phyloP scores from a whole-genome alignment of 2,113 vertebrate genomes.

The Phyllostomus discolor region DNA sequence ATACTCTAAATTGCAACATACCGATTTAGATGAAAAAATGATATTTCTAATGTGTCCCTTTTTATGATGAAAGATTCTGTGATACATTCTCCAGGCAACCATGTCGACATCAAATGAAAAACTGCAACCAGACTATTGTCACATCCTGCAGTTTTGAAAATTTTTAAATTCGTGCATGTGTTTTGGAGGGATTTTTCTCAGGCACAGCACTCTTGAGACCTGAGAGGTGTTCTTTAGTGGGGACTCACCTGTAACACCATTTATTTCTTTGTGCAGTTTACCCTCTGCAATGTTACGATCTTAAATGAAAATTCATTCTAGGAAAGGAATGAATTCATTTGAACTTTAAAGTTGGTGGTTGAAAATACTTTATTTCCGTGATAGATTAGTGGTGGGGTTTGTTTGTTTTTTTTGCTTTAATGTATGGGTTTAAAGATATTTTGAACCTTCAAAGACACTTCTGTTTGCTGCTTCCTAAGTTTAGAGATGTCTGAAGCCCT shows the following conservation, averaged over 20 bases:
- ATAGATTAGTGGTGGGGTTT: neutral
- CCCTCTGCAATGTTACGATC: neutral
- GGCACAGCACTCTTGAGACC: neutral
- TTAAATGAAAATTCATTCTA: slow-evolving; percentile 31
- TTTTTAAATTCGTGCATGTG: neutral
- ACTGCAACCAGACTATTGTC: neutral
- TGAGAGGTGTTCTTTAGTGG: slow-evolving; percentile 18
- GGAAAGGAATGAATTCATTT: neutral
- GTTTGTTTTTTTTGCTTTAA: neutral
- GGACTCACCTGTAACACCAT: neutral
- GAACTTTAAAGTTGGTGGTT: neutral
- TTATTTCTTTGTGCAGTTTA: slow-evolving; percentile 27
- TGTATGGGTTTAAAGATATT: slow-evolving; percentile 7
- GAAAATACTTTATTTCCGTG: neutral
- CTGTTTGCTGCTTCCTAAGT: neutral
- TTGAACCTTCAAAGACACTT: slow-evolving; percentile 17
- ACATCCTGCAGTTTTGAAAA: neutral
- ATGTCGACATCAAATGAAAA: neutral
- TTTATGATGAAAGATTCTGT: neutral
- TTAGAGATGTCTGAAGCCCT: neutral
- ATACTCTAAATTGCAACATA: neutral
- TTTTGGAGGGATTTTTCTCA: slow-evolving; percentile 2
- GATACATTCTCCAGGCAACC: neutral
- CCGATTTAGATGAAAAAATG: neutral
- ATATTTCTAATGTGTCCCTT: slow-evolving; percentile 5